These are phyloP conservation scores for Echiichthys vipera DNA, from an alignment of 2,797 vertebrate genomes.

Conservation along the genomic window DNA sequence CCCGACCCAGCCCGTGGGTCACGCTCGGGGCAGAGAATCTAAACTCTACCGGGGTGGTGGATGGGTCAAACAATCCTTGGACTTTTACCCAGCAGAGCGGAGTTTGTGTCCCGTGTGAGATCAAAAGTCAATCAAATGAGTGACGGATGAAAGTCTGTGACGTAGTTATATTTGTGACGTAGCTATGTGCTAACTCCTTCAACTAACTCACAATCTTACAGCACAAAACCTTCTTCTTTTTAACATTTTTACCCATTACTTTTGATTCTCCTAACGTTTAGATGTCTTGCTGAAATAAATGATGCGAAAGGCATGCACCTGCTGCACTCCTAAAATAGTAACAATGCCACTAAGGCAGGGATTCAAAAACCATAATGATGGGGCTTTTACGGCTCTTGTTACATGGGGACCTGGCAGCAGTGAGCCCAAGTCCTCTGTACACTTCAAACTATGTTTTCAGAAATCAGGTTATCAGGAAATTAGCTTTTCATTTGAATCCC, in stretches of 20 bases:
- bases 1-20: no score
- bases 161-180: no score
- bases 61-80: no score
- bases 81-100: no score
- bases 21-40: no score
- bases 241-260: not conserved
- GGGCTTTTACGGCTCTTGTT: constrained; percentile 34
- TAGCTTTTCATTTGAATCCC: constrained; percentile 42
- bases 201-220: not conserved
- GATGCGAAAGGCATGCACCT: constrained; percentile 32
- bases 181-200: constrained; percentile 1
- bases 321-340: constrained; percentile 31
- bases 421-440: constrained; percentile 5
- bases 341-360: constrained; percentile 14
- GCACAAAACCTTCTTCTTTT: not conserved
- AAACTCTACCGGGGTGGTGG: no score
- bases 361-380: constrained; percentile 46
- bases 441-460: constrained; percentile 25
- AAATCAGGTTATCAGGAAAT: constrained; percentile 31
- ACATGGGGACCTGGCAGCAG: constrained; percentile 31
- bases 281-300: constrained; percentile 30
- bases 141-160: no score
- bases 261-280: constrained; percentile 38
- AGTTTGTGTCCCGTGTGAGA: no score
- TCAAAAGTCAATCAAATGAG: no score